phyloP scores from a whole-genome alignment of 37 sponge, comb jelly and placozoan genomes.

The Beroe ovata region DNA sequence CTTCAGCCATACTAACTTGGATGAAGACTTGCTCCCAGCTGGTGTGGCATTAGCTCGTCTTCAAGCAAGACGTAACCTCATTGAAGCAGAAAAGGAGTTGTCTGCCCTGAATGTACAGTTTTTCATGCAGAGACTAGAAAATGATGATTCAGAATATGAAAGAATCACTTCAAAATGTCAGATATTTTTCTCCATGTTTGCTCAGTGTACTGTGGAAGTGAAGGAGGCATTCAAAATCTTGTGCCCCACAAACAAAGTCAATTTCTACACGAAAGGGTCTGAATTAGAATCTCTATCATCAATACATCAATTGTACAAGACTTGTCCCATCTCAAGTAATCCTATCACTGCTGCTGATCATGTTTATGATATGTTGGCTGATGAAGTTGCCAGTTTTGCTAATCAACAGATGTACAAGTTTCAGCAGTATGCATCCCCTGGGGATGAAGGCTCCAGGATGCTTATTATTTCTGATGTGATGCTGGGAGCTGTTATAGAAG shows the following conservation, averaged over 20 bases:
- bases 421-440: neutral
- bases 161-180: neutral
- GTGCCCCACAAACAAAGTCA: conserved; percentile 4
- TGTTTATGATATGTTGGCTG: neutral
- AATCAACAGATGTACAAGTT: neutral
- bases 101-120: neutral
- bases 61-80: neutral
- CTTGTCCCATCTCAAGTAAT: neutral
- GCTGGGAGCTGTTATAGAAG: neutral
- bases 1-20: neutral
- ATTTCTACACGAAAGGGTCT: neutral
- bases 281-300: neutral
- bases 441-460: neutral
- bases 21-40: neutral
- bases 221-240: neutral
- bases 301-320: neutral
- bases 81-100: neutral
- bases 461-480: neutral
- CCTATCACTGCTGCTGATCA: neutral
- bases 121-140: neutral
- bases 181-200: neutral
- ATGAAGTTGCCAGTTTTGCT: neutral
- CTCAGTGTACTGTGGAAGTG: conserved; percentile 1
- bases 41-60: neutral
- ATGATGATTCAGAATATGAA: neutral